Base-by-base conservation (phyloP, 2,888 invertebrate species). In the Scaptomyza flava region DNA sequence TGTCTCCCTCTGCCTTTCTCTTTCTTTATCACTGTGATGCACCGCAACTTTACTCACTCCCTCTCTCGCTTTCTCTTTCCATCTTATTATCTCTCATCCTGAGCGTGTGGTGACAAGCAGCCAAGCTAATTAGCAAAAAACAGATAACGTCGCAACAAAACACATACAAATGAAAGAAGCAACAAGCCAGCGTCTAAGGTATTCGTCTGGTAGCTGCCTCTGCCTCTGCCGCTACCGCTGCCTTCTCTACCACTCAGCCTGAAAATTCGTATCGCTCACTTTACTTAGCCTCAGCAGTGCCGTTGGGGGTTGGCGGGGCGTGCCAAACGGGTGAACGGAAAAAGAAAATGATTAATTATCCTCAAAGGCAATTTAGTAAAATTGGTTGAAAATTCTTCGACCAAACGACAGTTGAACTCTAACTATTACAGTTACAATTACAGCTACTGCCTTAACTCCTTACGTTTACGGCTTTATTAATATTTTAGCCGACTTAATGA, bases 121-220 rank as follows among this genome's bases (percentile, higher is more conserved):
- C 72, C 81, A 84, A 84, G 85, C 81, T 80, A 80, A 80, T 84
- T 84, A 80, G 79, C 84, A 79, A 84, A 78, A 79, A 84, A 71
- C 79, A 84, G 79, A 80, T 80, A 80, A 71, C 79, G 79, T 84
- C 79, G 64, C 79, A 84, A 68, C 64, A 78, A 80, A 69, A 59
- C 58, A 45, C 42, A 65, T 20, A 58, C 64, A 73, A 74, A 74
- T 62, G 27, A 83, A 81, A 78, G 68, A 81, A 79, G 75, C 79
- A 79, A 59, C 78, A 62, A 70, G 62, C 58, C 72, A 69, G 14
- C 14, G 14, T 53, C 50, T 58, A 33, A 54, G 59, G 54, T 60
- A 43, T 43, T 20, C 8, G 17, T 7, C 31, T 43, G 14, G 36
- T 17, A 17, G 1, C 17, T 51, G 60, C 12, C 27, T 9, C 23